Percentiles rank a stretch among this genome's conserved stretches.
phyloP scores from a whole-genome alignment of 2,888 invertebrate genomes.

The Polylopha cassiicola region DNA sequence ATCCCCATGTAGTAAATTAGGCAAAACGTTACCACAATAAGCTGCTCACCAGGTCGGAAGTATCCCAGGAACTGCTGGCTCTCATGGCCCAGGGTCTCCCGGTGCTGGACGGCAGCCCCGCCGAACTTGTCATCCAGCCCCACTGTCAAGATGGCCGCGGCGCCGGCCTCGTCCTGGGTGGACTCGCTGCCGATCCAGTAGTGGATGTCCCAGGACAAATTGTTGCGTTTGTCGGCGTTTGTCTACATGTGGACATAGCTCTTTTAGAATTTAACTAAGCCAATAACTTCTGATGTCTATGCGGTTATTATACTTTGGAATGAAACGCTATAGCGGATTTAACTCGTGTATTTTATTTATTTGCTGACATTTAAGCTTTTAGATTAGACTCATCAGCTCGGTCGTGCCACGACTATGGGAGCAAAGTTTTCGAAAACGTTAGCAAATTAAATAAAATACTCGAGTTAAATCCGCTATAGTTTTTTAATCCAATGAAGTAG shows the following conservation, averaged over 20 bases:
- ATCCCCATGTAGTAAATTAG: no score
- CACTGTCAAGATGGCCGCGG: slow-evolving; percentile 86
- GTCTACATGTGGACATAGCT: slow-evolving; percentile 75
- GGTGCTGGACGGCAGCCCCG: slow-evolving; percentile 89
- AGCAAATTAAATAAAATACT: no score
- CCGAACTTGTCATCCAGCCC: slow-evolving; percentile 90
- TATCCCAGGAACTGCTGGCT: slow-evolving; percentile 86
- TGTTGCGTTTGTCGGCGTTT: slow-evolving; percentile 78
- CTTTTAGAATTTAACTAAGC: no score
- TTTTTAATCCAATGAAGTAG: no score
- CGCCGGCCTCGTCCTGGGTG: slow-evolving; percentile 85
- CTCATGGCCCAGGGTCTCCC: slow-evolving; percentile 92
- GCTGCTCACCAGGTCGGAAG: slow-evolving; percentile 79
- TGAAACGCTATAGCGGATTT: background rate
- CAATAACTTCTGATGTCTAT: no score
- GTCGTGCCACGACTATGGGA: no score
- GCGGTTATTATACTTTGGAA: background rate
- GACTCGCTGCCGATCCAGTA: slow-evolving; percentile 92
- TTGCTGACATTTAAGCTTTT: no score
- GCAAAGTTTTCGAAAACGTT: no score
- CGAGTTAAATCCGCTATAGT: no score
- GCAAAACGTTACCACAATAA: no score
- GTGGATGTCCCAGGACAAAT: slow-evolving; percentile 88
- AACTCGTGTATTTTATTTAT: no score
- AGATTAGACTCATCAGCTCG: no score